phyloP scores from a whole-genome alignment of 2,797 vertebrate genomes.

The Mus minutoides region DNA sequence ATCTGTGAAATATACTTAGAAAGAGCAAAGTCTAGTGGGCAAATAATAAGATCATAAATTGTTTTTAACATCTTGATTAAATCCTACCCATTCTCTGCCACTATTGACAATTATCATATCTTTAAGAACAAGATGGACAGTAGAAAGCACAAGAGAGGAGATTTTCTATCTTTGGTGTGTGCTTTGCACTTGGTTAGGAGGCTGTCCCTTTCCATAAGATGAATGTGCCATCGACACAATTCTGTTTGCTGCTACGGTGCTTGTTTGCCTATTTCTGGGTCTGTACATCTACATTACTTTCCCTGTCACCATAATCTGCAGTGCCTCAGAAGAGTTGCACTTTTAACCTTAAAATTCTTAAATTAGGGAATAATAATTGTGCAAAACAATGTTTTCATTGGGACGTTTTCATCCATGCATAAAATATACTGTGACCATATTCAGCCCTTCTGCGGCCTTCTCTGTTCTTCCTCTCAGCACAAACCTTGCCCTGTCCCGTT shows the following conservation, averaged over 20 bases:
- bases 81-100: not conserved
- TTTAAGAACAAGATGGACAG: not conserved
- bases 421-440: too few relatives aligned
- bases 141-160: not conserved
- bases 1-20: not conserved
- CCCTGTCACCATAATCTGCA: not conserved
- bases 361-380: not conserved
- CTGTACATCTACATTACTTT: not conserved
- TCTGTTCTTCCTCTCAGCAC: not conserved
- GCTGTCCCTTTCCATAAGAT: not conserved
- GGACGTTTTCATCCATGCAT: not conserved
- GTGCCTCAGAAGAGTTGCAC: not conserved
- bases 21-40: not conserved
- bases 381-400: not conserved
- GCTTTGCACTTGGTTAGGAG: not conserved
- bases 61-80: not conserved
- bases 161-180: not conserved
- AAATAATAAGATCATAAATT: not conserved
- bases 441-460: too few relatives aligned
- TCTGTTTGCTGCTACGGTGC: not conserved
- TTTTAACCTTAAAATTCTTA: not conserved
- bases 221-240: not conserved
- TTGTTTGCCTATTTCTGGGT: not conserved
- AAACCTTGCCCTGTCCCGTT: accelerated
- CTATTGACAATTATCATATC: not conserved